phyloP scores from a whole-genome alignment of 2,797 vertebrate genomes.

The Picus viridis region DNA sequence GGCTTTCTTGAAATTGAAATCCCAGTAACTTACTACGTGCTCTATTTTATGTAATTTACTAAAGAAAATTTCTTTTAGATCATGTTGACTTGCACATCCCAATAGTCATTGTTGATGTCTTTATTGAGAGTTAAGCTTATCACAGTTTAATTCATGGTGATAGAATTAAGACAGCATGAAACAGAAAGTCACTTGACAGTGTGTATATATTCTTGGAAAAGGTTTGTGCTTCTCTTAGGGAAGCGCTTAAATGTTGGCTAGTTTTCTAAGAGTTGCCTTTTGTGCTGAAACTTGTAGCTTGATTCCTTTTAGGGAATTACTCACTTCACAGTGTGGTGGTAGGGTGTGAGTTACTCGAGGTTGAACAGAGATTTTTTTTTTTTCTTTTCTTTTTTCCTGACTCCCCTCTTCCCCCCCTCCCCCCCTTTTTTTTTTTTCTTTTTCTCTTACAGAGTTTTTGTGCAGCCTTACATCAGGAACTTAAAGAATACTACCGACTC shows the following conservation, averaged over 20 bases:
- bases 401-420: too few species aligned
- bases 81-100: not conserved
- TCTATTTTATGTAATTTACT: not conserved
- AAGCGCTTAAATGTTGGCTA: fast-evolving
- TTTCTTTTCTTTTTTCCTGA: not conserved
- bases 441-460: conserved; percentile 89
- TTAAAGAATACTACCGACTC: conserved; percentile 96
- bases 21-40: not conserved
- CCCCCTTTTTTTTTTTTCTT: too few species aligned
- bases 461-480: conserved; percentile 95
- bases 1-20: not conserved
- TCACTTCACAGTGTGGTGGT: not conserved
- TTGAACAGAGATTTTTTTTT: not conserved
- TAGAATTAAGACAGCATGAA: not conserved
- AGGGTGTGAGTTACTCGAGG: not conserved
- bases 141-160: not conserved
- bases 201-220: not conserved
- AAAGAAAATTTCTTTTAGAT: not conserved
- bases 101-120: not conserved
- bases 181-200: not conserved
- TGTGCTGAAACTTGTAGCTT: not conserved
- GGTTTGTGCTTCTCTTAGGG: not conserved
- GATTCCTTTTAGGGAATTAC: not conserved
- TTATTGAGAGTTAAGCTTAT: not conserved
- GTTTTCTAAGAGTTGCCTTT: not conserved